phyloP scores from a whole-genome alignment of 2,797 vertebrate species.

The Hapalemur alaotrensis region DNA sequence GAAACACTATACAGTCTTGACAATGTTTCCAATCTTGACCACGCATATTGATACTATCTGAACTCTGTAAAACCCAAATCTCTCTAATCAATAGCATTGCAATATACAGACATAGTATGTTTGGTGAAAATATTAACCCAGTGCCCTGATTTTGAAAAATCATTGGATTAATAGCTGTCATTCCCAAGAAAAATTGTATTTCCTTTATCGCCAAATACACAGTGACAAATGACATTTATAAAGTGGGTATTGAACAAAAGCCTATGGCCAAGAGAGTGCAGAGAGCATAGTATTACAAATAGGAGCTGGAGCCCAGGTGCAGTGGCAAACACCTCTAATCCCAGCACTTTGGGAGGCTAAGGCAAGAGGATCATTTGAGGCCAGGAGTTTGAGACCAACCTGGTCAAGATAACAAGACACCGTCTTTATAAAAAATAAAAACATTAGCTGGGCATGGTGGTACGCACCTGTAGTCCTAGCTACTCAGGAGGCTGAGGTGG shows the following conservation, averaged over 20 bases:
- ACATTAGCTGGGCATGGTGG: neutral
- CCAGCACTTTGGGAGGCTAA: neutral
- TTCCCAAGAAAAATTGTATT: constrained; percentile 19
- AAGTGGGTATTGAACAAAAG: neutral
- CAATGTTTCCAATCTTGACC: neutral
- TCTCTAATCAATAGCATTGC: neutral
- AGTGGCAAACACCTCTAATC: neutral
- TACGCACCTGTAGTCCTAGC: neutral
- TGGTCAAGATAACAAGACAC: neutral
- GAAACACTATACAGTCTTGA: neutral
- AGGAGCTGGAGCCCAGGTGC: neutral
- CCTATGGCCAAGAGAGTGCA: neutral
- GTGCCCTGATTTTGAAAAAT: neutral
- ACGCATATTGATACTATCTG: neutral
- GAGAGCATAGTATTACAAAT: neutral
- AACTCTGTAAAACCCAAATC: neutral
- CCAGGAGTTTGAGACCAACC: neutral
- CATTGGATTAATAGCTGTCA: neutral
- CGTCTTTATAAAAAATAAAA: neutral
- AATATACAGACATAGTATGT: neutral
- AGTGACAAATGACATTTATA: neutral
- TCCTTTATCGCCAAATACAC: neutral
- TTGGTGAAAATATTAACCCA: neutral
- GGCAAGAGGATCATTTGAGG: too few species aligned
- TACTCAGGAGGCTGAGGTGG: neutral